Base-by-base conservation (phyloP, 2,797 vertebrate species). In the Mus spretus region DNA sequence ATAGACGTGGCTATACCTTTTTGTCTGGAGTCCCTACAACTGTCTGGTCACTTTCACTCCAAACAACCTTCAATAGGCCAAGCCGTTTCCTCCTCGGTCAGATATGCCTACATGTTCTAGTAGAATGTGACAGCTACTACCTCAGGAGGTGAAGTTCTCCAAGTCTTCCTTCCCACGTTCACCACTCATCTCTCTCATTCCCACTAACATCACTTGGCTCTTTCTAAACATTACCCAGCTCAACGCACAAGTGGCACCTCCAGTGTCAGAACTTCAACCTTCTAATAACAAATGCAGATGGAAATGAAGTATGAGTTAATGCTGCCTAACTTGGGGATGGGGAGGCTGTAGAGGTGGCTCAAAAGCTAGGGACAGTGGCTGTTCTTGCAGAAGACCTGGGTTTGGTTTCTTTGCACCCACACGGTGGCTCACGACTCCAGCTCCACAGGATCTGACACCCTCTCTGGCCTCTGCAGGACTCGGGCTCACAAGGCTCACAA, bases 271-370 rank as follows among this genome's bases (percentile, higher is more conserved):
- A 93, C 87, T 1, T 94, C 59, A 95, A 63, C 31, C 63, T 96
- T 78, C 12, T 47, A 84, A 74, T 31, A 34, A 31, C 34, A 95
- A 57, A 20, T 85, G 24, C 53, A 77, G 63, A n/a, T 44, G 26
- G 50, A 77, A 85, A 77, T 6, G 44, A 26, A 91, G 90, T 78
- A 70, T 53, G 37, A 92, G 37, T 37, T 77, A 84, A 93, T 63
- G 28, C 24, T 28, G 83, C 50, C 40, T 67, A 70, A 78, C 14
- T 10, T 86, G 53, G 1, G 6, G 47, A 31, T 5, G n/a, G 34
- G 47, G 8, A 63, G 31, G 31, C 31, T 86, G 2, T 6, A 53
- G 63, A 86, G 83, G 13, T 53, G 47, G 19, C 31, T 70, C 31
- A n/a, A 20, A 31, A 85, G 31, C 5, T 31, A 67, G 50, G 19